These are phyloP conservation scores for Bursaphelenchus okinawaensis DNA, from an alignment of 2,888 invertebrate genomes.

Conservation along the genomic window DNA sequence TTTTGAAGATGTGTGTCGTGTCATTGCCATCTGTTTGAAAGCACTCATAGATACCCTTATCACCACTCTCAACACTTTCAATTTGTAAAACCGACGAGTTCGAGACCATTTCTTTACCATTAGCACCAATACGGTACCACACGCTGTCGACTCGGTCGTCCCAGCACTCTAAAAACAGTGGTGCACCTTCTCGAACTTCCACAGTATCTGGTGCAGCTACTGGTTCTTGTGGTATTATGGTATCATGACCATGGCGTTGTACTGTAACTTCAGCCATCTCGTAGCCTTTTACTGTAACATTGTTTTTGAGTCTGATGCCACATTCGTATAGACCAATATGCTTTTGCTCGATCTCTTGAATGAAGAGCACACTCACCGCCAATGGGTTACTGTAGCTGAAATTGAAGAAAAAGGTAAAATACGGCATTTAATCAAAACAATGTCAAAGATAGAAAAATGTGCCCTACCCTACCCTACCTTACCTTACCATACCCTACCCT, in stretches of 20 bases:
- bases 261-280: not conserved
- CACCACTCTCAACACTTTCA: not conserved
- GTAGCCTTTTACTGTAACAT: not conserved
- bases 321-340: not conserved
- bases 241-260: not conserved
- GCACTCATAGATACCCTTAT: not conserved
- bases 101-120: not conserved
- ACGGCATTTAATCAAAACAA: too few species aligned
- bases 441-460: too few species aligned
- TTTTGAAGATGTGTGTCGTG: not conserved
- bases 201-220: not conserved
- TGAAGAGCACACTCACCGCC: not conserved
- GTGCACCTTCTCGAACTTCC: not conserved
- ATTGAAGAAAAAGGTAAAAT: not conserved
- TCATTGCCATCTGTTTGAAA: not conserved
- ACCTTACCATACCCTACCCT: too few species aligned
- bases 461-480: too few species aligned
- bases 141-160: not conserved
- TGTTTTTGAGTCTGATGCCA: not conserved
- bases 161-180: not conserved
- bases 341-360: not conserved
- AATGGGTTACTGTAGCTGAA: not conserved
- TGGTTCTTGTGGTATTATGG: not conserved
- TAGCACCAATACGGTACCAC: too few species aligned
- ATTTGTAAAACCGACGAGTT: not conserved